phyloP scores from a whole-genome alignment of 2,797 vertebrate genomes.

The Halcyon smyrnensis region DNA sequence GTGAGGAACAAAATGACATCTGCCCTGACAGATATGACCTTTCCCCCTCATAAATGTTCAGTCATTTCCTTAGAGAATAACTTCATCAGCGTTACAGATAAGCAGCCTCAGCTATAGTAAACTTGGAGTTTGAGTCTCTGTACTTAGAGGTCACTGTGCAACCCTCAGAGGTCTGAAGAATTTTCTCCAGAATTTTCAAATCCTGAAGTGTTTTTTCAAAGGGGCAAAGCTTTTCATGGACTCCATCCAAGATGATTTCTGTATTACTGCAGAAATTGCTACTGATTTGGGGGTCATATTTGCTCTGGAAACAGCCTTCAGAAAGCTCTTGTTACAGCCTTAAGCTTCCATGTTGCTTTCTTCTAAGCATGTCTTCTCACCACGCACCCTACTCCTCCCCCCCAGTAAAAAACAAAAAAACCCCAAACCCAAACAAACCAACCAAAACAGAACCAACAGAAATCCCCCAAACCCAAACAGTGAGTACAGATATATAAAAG shows the following conservation, averaged over 20 bases:
- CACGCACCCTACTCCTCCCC: too few species aligned
- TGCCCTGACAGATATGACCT: background rate
- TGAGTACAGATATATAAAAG: background rate
- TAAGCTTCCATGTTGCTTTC: background rate
- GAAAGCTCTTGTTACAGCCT: background rate
- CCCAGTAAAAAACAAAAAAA: too few species aligned
- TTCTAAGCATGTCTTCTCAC: background rate
- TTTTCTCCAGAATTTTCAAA: background rate
- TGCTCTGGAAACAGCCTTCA: background rate
- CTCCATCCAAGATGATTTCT: background rate
- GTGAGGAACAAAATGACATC: background rate
- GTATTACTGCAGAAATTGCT: background rate
- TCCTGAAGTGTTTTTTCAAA: background rate
- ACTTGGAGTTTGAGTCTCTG: background rate
- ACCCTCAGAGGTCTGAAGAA: background rate
- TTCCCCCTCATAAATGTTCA: background rate
- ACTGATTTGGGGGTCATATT: background rate
- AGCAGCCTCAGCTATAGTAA: background rate
- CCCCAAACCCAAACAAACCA: too few species aligned
- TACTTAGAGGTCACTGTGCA: background rate
- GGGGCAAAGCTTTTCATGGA: background rate
- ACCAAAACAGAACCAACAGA: too few species aligned
- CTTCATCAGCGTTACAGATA: background rate
- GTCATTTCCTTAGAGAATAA: background rate
- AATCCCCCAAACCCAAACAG: background rate